These are phyloP conservation scores for Ctenodactylus gundi DNA, from an alignment of 2,113 vertebrate genomes.

Conservation along the genomic window DNA sequence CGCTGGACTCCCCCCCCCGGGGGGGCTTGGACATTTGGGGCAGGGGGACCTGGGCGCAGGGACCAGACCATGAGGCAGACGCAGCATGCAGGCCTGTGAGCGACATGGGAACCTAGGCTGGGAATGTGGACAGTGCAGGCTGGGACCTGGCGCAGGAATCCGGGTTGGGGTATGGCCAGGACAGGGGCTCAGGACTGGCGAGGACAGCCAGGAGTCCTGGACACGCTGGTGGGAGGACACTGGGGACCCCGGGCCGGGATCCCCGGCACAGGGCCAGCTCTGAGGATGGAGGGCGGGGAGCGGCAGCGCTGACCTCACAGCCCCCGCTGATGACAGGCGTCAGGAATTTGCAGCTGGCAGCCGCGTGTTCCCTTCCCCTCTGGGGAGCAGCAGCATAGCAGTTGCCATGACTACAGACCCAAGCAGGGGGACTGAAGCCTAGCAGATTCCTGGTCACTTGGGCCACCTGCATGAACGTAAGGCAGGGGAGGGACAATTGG, in stretches of 20 bases:
- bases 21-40: no score
- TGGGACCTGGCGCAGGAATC: background rate
- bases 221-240: background rate
- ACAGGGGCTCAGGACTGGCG: background rate
- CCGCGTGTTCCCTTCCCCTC: background rate
- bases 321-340: slow-evolving; percentile 74
- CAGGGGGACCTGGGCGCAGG: background rate
- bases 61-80: no score
- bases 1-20: background rate
- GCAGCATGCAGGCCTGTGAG: no score
- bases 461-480: background rate
- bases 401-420: slow-evolving; percentile 73
- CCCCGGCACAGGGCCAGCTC: background rate
- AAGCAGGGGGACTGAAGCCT: background rate
- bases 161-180: background rate
- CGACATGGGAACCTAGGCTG: background rate
- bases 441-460: background rate
- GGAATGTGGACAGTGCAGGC: background rate
- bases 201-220: no score
- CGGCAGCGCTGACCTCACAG: slow-evolving; percentile 67
- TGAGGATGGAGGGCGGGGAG: background rate
- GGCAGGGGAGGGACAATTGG: background rate
- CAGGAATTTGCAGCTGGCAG: slow-evolving; percentile 80
- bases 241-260: background rate
- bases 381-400: slow-evolving; percentile 11